These are phyloP conservation scores for Sebastes fasciatus DNA, from an alignment of 2,113 vertebrate species.

Conservation along the genomic window DNA sequence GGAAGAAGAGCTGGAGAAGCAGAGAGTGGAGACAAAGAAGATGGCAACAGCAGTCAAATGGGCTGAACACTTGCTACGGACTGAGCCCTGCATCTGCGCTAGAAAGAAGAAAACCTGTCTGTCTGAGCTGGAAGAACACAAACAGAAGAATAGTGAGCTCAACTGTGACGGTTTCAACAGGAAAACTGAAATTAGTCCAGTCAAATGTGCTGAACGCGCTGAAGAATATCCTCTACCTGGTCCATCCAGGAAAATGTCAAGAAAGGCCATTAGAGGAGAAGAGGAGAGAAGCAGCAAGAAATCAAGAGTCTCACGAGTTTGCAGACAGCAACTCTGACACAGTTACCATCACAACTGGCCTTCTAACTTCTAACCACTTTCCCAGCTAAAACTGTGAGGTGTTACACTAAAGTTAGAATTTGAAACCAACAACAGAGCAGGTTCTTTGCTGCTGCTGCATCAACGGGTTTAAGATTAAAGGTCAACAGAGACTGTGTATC, in stretches of 20 bases:
- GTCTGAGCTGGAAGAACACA: no score
- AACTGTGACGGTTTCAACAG: no score
- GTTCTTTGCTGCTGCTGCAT: neutral
- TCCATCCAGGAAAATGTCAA: neutral
- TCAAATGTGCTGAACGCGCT: neutral
- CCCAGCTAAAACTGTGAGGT: neutral
- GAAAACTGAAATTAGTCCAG: no score
- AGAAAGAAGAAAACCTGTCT: no score
- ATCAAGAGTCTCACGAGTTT: neutral
- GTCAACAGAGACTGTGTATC: neutral
- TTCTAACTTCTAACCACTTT: neutral
- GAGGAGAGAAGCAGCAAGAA: neutral
- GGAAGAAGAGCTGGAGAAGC: no score
- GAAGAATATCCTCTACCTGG: neutral
- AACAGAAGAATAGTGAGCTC: no score
- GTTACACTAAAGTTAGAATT: slow-evolving; percentile 7
- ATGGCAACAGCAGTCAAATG: no score
- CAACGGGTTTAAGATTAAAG: neutral
- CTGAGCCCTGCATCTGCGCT: no score
- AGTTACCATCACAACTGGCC: neutral
- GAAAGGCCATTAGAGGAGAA: neutral
- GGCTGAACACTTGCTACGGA: no score
- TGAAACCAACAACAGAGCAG: slow-evolving; percentile 6
- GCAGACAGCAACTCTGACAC: neutral
- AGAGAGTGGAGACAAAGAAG: no score